Base-by-base conservation (phyloP, 2,888 invertebrate genomes). In the Drosophila tripunctata region DNA sequence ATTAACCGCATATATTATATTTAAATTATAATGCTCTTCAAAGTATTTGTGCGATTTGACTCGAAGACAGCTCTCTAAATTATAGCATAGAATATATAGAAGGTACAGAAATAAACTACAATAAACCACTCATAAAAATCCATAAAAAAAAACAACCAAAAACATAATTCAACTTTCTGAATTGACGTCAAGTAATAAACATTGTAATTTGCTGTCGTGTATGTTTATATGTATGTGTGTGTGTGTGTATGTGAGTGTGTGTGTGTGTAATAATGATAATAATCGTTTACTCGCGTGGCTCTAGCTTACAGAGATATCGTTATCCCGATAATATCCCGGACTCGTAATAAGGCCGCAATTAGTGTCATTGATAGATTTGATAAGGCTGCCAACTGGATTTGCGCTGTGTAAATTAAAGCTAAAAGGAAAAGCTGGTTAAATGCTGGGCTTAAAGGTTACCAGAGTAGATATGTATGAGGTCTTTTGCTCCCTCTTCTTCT, bases 331-430 rank as follows among this genome's bases (percentile, higher is more conserved):
- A 27, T 27, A 27, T 27, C 0, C 27, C 27, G 48, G 58, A 75
- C 7, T 36, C 36, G 30, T 84, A 87, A 75, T 78, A 87, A 78
- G 84, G 69, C 73, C 51, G 70, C 72, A 82, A 82, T 82, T 87
- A 84, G 78, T 72, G 81, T 80, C 84, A 82, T 54, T 75, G 67
- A 77, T 80, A 61, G 67, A 74, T 63, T 63, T 63, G 69, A 73
- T 73, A 68, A 69, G 64, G 54, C 43, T 33, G 41, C 40, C 60
- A 54, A 44, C 52, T 63, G 47, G 17, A 19, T 74, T 69, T 58
- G 40, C 55, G 64, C 36, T 64, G 65, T 36, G 35, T 19, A 45
- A 77, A 81, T 74, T 65, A 47, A 55, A 43, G 57, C 47, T 24
- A 33, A 62, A 45, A 55, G 48, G 22, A 47, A 41, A 48, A 44